Conservation (phyloP, 1,140 invertebrate genomes). For the Aphis gossypii region DNA sequence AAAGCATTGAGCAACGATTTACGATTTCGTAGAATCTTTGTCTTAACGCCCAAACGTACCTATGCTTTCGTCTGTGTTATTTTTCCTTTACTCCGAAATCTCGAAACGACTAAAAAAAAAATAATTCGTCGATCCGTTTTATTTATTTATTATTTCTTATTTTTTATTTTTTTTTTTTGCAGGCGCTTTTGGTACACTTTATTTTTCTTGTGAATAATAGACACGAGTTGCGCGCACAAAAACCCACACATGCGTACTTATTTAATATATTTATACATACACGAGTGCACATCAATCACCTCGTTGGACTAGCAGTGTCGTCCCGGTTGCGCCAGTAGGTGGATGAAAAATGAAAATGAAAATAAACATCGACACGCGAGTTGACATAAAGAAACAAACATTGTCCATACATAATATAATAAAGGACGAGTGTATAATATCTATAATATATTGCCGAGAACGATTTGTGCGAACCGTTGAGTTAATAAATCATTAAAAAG, state of each 20-base stretch:
- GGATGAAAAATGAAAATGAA: slow-evolving; percentile 31
- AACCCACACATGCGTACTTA: not conserved
- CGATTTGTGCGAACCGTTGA: not conserved
- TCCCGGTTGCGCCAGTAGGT: not conserved
- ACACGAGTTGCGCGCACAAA: not conserved
- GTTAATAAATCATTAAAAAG: slow-evolving; percentile 43
- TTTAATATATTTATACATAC: not conserved
- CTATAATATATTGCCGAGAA: not conserved
- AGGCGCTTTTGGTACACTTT: not conserved
- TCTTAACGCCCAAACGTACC: not conserved
- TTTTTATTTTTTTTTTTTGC: not conserved
- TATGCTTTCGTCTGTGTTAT: not conserved
- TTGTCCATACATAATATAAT: slow-evolving; percentile 3
- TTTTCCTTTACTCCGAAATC: not conserved
- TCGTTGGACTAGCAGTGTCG: not conserved
- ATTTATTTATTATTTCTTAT: not conserved
- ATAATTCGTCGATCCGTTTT: not conserved
- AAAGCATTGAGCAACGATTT: not conserved
- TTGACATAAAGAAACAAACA: slow-evolving; percentile 24
- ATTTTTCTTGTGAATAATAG: not conserved
- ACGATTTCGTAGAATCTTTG: slow-evolving; percentile 2
- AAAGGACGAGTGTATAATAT: not conserved
- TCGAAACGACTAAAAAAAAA: not conserved
- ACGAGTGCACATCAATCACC: slow-evolving; percentile 30
- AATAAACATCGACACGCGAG: slow-evolving; percentile 4